Base-by-base conservation (phyloP, 2,113 vertebrate genomes). In the Silurus meridionalis region DNA sequence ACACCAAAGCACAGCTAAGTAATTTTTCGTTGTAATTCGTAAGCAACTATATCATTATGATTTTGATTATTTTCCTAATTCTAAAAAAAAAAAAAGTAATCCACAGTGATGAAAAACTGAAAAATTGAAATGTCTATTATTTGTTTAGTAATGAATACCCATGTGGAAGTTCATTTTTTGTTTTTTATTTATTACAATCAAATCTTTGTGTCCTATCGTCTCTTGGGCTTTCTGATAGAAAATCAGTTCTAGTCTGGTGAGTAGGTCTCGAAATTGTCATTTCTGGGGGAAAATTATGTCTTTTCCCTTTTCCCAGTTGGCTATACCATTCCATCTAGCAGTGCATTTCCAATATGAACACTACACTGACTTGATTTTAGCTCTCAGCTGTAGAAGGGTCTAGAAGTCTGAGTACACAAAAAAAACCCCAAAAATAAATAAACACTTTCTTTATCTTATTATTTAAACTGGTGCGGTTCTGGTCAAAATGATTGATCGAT, bases 241-340 rank as follows among this genome's bases (percentile, higher is more conserved):
- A 96, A 96, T 97, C 93, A 95, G 93, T 94, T 94, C 95, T 96
- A 96, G 94, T 85, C 90, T 95, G 96, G 96, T 97, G 96, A 97
- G 96, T 97, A 96, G 91, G 91, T 85, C 88, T 89, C 93, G 92
- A 19, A 25, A 19, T 19, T 69, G 48, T 64, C 71, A 80, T 83
- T 55, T 67, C 86, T 72, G 67, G 58, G 58, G 11, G 58, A 72
- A 50, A n/a, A 52, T 10, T 50, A 9, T 14, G 63, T 46, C 37
- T 74, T 50, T 63, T 63, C 53, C 61, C 25, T 63, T 71, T 57
- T 25, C 72, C 64, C 85, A 57, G 90, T 90, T 84, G 83, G 82
- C 80, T 66, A 67, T 81, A 63, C 53, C 79, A 87, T 81, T 57
- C 19, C 92, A 93, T 88, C 91, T 90, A 90, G 46, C 90, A 90